Base-by-base conservation (phyloP, 2,113 vertebrate genomes). In the Corythornis cristatus region DNA sequence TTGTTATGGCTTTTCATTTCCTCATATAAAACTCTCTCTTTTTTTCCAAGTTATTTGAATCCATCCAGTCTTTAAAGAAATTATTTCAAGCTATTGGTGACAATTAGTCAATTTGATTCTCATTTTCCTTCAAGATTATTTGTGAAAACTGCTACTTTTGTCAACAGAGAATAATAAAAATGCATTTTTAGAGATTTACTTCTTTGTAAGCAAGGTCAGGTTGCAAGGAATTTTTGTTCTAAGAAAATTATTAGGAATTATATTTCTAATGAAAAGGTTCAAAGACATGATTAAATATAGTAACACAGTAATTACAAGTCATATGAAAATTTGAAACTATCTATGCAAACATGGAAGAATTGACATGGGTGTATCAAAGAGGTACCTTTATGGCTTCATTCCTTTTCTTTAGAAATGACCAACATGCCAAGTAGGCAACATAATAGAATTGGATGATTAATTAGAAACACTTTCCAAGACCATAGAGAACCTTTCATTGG, bases 31-130 rank as follows among this genome's bases (percentile, higher is more conserved):
- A 56, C 22, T 42, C 13, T 5, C 43, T 83, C 11, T 61, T 82
- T 93, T 93, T 96, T 96, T 92, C 68, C 76, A 88, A 79, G 53
- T 77, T 85, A 51, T 61, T 66, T 77, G 31, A 85, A 81, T 84
- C 29, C 1, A 66, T n/a, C 15, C 56, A 86, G 15, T 33, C 10
- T 48, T 94, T 56, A 96, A 89, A 93, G 35, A 86, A 83, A 68
- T 60, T 0, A 46, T 91, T 48, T 74, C 60, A 68, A 62, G 35
- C 28, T 60, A 80, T 53, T 31, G 12, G 20, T 50, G 65, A 71
- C 15, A 76, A 86, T 78, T 89, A 93, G 14, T 2, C 11, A 56
- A 73, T 85, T 60, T 65, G 9, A 29, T 78, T 80, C 8, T 64
- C 6, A n/a, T 89, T 40, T 67, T 62, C 15, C 20, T 48, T 12